These are phyloP conservation scores for Abscondita cerata DNA, from an alignment of 2,888 invertebrate genomes.

Conservation along the genomic window DNA sequence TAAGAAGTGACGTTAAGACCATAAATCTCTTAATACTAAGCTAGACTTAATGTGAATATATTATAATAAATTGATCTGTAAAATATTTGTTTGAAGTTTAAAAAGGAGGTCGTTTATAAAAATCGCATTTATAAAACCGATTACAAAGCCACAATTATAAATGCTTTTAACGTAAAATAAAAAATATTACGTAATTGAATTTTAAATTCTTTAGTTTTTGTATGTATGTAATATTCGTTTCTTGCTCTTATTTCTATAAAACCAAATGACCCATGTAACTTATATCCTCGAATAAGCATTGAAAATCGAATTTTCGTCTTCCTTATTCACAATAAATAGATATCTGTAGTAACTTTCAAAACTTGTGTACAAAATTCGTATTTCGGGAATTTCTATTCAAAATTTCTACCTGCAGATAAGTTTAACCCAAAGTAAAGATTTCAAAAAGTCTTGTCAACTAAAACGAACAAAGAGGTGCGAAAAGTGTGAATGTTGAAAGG, in stretches of 20 bases:
- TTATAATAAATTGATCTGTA: constrained; percentile 5
- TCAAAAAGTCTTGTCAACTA: constrained; percentile 26
- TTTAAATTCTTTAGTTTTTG: constrained; percentile 1
- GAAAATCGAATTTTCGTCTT: constrained; percentile 7
- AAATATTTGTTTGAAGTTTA: not conserved
- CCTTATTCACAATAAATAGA: not conserved
- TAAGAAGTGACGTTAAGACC: not conserved
- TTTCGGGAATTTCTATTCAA: constrained; percentile 22
- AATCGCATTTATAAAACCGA: not conserved
- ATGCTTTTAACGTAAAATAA: not conserved
- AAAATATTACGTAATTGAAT: not conserved
- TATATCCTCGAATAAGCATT: constrained; percentile 6
- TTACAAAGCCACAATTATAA: not conserved
- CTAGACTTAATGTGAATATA: not conserved
- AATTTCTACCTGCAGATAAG: constrained; percentile 16
- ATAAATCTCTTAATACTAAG: not conserved
- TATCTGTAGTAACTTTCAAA: constrained; percentile 17
- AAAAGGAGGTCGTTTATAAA: too few relatives aligned
- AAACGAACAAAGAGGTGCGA: constrained; percentile 26
- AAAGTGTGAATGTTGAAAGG: constrained; percentile 19
- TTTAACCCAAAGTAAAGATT: constrained; percentile 19
- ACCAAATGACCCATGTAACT: constrained; percentile 8
- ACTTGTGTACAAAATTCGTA: constrained; percentile 8
- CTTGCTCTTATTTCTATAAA: constrained; percentile 4
- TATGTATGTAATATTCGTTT: not conserved